Conservation (phyloP, 2,113 vertebrate species). For the Otolemur garnettii region DNA sequence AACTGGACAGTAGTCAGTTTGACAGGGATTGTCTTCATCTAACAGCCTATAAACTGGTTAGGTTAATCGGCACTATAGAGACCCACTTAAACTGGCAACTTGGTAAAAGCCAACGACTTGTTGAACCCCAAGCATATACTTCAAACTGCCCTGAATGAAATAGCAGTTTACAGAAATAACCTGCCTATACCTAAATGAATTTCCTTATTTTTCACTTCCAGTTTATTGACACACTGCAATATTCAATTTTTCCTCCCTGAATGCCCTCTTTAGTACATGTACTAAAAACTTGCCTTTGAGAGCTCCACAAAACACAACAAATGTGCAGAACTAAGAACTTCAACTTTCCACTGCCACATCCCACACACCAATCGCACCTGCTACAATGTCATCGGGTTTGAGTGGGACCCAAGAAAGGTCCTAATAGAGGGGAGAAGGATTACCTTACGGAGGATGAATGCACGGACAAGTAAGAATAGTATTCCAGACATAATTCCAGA, state of each 20-base stretch:
- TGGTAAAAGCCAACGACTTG: background rate
- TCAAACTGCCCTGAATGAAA: background rate
- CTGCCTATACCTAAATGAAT: background rate
- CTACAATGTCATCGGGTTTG: background rate
- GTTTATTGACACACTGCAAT: background rate
- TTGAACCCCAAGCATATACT: background rate
- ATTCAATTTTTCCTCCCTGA: slow-evolving; percentile 1
- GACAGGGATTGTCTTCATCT: background rate
- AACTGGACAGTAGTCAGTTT: background rate
- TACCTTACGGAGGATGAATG: slow-evolving; percentile 95
- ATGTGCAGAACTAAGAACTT: background rate
- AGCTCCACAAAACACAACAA: background rate
- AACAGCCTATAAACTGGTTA: background rate
- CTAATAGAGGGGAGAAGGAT: slow-evolving; percentile 9
- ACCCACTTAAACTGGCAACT: slow-evolving; percentile 8
- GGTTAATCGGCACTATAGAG: background rate
- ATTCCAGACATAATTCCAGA: slow-evolving; percentile 97
- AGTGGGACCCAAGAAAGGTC: background rate
- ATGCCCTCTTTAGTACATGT: background rate
- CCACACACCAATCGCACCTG: slow-evolving; percentile 8
- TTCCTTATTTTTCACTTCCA: background rate
- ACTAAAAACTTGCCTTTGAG: background rate
- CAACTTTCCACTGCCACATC: slow-evolving; percentile 37
- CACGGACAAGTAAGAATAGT: slow-evolving; percentile 94
- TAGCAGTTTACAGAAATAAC: background rate